phyloP scores from a whole-genome alignment of 2,797 vertebrate species.

The Sebastes dallii region DNA sequence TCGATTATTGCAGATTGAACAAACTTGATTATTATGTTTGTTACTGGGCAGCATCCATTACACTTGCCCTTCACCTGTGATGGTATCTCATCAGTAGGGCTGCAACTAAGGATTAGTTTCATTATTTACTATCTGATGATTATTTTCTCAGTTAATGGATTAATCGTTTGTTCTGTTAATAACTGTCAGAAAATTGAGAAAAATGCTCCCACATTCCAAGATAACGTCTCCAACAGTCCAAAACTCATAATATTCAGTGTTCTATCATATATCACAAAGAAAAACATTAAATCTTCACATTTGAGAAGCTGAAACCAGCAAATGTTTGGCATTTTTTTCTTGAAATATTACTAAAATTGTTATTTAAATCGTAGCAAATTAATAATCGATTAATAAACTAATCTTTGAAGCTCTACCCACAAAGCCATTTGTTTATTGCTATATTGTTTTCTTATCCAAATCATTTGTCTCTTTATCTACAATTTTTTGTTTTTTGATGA shows the following conservation, averaged over 20 bases:
- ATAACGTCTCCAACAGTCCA: no score
- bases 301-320: background rate
- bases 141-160: background rate
- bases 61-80: background rate
- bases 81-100: background rate
- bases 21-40: background rate
- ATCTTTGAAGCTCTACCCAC: background rate
- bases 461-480: background rate
- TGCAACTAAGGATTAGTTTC: background rate
- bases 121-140: background rate
- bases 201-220: background rate
- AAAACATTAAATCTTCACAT: background rate
- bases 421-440: no score
- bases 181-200: background rate
- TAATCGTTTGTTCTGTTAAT: background rate
- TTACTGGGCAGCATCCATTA: background rate
- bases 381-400: background rate
- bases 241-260: background rate
- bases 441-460: background rate
- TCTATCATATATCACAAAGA: background rate
- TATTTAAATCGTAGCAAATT: background rate
- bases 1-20: background rate
- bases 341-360: background rate
- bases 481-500: background rate
- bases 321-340: background rate